Conservation (phyloP, 2,797 vertebrate genomes). For the Carapus acus region DNA sequence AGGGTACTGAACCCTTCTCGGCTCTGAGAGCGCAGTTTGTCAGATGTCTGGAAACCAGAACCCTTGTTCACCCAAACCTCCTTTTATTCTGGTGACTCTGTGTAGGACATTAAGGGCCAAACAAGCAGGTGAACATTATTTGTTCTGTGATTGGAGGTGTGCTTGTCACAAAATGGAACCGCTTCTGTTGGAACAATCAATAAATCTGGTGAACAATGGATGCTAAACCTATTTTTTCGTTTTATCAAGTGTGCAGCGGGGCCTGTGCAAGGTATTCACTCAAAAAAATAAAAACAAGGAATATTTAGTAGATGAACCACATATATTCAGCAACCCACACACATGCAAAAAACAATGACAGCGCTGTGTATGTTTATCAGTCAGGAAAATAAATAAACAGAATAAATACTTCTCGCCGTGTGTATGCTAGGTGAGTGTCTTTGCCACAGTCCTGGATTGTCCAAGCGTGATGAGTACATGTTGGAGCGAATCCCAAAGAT, state of each 20-base stretch:
- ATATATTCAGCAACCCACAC: constrained; percentile 35
- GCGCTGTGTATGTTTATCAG: constrained; percentile 24
- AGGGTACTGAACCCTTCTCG: constrained; percentile 48
- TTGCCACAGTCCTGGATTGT: constrained; percentile 21
- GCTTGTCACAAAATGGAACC: constrained; percentile 24
- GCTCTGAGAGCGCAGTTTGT: constrained; percentile 44
- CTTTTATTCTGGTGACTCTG: constrained; percentile 15
- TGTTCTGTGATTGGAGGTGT: constrained; percentile 10
- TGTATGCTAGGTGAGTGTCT: constrained; percentile 33
- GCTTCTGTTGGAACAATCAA: constrained; percentile 32
- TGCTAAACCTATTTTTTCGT: background rate
- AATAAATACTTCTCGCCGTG: constrained; percentile 63
- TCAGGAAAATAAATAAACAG: constrained; percentile 62
- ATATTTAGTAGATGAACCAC: constrained; percentile 35
- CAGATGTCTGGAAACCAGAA: constrained; percentile 44
- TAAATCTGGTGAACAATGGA: constrained; percentile 21
- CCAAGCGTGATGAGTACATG: constrained; percentile 26
- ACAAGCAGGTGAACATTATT: constrained; percentile 30
- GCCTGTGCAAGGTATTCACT: too few species aligned
- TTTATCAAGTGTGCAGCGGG: too few species aligned
- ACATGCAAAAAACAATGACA: constrained; percentile 18
- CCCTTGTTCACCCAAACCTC: background rate
- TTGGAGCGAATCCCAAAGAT: constrained; percentile 32
- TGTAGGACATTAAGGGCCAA: constrained; percentile 22
- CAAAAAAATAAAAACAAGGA: constrained; percentile 13